Evolutionary conservation across 2,113 vertebrate species (phyloP).

Genomic region (Nettapus auritus): DNA sequence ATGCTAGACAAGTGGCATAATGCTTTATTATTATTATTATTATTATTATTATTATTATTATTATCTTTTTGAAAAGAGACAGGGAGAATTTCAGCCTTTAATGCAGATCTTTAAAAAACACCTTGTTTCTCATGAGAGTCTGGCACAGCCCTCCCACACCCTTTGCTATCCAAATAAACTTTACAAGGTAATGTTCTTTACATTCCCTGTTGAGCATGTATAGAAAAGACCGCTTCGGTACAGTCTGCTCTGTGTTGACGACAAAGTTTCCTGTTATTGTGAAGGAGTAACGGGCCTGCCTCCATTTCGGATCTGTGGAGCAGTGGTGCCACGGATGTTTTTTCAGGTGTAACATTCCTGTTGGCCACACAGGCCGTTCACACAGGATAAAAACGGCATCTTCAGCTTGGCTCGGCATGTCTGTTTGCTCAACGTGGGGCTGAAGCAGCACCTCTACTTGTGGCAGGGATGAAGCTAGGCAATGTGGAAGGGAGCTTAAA

Average conservation of each 20-base stretch:
- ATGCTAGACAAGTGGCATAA: background rate
- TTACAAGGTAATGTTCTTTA: slow-evolving; percentile 27
- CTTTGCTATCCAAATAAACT: slow-evolving; percentile 61
- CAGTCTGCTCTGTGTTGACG: background rate
- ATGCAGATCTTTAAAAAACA: background rate
- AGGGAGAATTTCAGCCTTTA: background rate
- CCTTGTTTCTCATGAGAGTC: slow-evolving; percentile 26
- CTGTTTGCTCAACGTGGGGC: background rate
- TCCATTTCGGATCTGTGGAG: background rate
- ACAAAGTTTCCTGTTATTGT: slow-evolving; percentile 58
- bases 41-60: background rate
- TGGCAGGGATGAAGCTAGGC: background rate
- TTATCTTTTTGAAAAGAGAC: background rate
- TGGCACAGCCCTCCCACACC: background rate
- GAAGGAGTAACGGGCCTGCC: background rate
- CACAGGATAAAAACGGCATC: background rate
- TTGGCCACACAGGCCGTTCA: slow-evolving; percentile 32
- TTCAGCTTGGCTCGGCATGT: background rate
- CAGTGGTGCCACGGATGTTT: slow-evolving; percentile 19
- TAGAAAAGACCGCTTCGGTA: background rate
- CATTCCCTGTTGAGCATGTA: slow-evolving; percentile 5
- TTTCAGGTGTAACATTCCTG: slow-evolving; percentile 66
- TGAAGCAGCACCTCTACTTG: background rate
- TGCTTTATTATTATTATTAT: background rate
- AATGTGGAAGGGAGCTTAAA: slow-evolving; percentile 24